Percentiles rank a stretch among this genome's conserved stretches.
These are phyloP conservation scores for Leuctra nigra DNA, from an alignment of 2,888 invertebrate genomes.

Conservation along the genomic window DNA sequence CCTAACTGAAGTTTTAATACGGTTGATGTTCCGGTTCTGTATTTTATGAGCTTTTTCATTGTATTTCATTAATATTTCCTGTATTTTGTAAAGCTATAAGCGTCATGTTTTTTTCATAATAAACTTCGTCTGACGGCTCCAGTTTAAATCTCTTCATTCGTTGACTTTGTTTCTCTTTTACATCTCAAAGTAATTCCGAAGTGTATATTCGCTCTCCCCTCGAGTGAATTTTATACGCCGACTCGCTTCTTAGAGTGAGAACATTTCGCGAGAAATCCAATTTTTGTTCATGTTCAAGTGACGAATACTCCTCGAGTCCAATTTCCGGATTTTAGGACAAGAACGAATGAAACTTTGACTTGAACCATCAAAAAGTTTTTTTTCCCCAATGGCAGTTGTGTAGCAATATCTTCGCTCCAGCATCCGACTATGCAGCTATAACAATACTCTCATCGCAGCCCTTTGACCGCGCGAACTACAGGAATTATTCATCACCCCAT, in stretches of 20 bases:
- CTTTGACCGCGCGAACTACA: too few species aligned
- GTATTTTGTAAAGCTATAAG: not conserved
- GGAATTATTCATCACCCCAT: too few species aligned
- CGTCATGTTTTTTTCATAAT: not conserved
- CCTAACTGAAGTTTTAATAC: not conserved
- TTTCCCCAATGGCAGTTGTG: too few species aligned
- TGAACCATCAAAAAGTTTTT: slow-evolving; percentile 12
- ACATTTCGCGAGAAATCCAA: slow-evolving; percentile 19
- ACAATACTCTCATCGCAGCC: too few species aligned
- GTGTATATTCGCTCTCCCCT: not conserved
- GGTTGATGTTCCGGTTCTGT: not conserved
- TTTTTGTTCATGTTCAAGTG: slow-evolving; percentile 22
- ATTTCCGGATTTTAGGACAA: slow-evolving; percentile 21
- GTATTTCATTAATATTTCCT: slow-evolving; percentile 9
- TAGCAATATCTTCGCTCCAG: too few species aligned
- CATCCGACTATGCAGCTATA: too few species aligned
- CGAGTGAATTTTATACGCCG: slow-evolving; percentile 14
- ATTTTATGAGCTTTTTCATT: slow-evolving; percentile 10
- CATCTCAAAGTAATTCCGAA: not conserved
- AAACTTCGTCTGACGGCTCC: too few species aligned
- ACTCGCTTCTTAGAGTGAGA: not conserved
- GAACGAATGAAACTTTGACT: slow-evolving; percentile 15
- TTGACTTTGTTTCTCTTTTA: not conserved
- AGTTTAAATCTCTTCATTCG: not conserved
- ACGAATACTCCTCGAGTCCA: slow-evolving; percentile 23